Conservation (phyloP, 2,113 vertebrate genomes). For the Ptilonorhynchus violaceus region DNA sequence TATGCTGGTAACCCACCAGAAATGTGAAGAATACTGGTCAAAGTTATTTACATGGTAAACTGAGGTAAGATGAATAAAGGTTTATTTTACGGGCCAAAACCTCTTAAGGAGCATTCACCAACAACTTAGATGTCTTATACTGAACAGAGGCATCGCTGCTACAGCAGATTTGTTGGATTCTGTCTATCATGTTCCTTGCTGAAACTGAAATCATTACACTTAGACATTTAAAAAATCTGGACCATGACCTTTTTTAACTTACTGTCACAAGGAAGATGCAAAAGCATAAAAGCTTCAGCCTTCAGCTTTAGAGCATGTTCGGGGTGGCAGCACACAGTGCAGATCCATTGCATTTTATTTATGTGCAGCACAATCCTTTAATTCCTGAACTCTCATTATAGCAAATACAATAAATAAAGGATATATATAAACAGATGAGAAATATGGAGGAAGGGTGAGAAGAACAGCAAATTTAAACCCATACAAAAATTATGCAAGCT, state of each 20-base stretch:
- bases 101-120: background rate
- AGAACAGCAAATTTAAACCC: background rate
- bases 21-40: background rate
- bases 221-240: background rate
- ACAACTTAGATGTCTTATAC: background rate
- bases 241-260: background rate
- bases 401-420: background rate
- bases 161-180: background rate
- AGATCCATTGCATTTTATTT: background rate
- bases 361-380: background rate
- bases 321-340: background rate
- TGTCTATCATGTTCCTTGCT: background rate
- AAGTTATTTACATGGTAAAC: background rate
- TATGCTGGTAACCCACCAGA: background rate
- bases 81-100: background rate
- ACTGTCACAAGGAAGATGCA: background rate
- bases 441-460: background rate
- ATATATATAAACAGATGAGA: background rate
- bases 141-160: background rate
- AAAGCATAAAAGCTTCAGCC: background rate
- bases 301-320: background rate
- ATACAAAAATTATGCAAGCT: background rate
- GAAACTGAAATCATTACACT: background rate
- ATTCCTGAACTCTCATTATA: background rate
- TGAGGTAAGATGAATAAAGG: background rate